Conservation (phyloP, 2,113 vertebrate genomes). For the Rutilus rutilus region DNA sequence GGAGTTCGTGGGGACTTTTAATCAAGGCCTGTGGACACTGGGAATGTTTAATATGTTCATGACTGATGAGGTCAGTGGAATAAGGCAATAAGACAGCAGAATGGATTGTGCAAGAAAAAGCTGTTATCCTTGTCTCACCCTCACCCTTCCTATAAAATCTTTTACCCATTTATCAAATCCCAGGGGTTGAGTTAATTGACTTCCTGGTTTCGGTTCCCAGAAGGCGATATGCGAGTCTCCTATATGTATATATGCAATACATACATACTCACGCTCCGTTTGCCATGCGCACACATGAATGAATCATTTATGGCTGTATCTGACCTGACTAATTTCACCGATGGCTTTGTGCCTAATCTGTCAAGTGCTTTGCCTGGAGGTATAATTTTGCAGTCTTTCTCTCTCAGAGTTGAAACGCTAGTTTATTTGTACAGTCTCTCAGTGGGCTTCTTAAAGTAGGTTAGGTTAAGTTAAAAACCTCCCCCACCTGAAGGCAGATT, state of each 20-base stretch:
- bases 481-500: constrained; percentile 41
- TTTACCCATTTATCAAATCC: constrained; percentile 54
- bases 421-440: constrained; percentile 24
- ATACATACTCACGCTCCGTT: neutral
- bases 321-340: constrained; percentile 51
- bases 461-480: constrained; percentile 31
- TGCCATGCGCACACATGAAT: constrained; percentile 8
- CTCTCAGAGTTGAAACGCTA: constrained; percentile 23
- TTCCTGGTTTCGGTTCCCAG: constrained; percentile 46
- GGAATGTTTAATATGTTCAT: constrained; percentile 13
- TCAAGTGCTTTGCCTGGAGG: constrained; percentile 57
- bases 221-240: constrained; percentile 36
- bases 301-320: neutral
- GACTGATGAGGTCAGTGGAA: neutral
- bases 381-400: constrained; percentile 42
- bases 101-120: constrained; percentile 39
- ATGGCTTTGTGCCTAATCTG: constrained; percentile 58
- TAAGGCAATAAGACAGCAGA: constrained; percentile 37
- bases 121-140: constrained; percentile 17
- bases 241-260: constrained; percentile 33
- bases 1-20: neutral
- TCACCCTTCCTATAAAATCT: constrained; percentile 9
- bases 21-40: neutral
- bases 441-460: constrained; percentile 16
- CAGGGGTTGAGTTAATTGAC: constrained; percentile 51